phyloP scores from a whole-genome alignment of 2,113 vertebrate genomes.

The Mixornis gularis region DNA sequence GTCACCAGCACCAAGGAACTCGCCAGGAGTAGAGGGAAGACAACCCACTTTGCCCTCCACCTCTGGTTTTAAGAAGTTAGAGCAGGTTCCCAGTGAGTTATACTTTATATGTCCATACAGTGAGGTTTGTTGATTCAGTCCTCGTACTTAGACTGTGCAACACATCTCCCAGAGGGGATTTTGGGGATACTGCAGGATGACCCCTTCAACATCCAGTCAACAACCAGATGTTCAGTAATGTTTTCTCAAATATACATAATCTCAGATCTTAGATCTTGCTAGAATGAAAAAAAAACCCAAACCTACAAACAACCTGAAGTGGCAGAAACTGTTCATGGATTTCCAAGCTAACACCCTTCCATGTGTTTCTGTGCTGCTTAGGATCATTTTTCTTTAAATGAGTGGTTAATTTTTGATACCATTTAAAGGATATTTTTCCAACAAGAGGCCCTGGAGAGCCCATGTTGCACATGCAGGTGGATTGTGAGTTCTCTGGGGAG shows the following conservation, averaged over 20 bases:
- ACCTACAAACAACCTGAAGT: background rate
- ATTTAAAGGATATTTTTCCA: background rate
- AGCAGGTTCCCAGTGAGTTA: background rate
- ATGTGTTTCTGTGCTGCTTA: background rate
- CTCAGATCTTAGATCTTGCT: background rate
- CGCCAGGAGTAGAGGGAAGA: background rate
- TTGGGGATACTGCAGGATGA: background rate
- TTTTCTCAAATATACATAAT: background rate
- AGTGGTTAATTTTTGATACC: background rate
- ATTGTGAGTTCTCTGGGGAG: background rate
- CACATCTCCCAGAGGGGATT: background rate
- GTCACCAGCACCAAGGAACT: background rate
- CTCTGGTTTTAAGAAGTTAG: background rate
- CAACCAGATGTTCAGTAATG: background rate
- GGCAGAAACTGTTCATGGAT: background rate
- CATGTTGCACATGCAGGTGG: background rate
- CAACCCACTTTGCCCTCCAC: fast-evolving
- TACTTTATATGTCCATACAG: background rate
- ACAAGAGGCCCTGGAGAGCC: background rate
- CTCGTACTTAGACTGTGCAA: background rate
- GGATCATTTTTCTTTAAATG: background rate
- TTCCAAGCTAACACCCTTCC: background rate
- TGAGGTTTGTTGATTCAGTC: background rate
- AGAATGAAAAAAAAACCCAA: background rate
- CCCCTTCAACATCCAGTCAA: background rate